Conservation (phyloP, 30 jellyfish, hydroid and myxozoan species). For the Haliclystus octoradiatus region DNA sequence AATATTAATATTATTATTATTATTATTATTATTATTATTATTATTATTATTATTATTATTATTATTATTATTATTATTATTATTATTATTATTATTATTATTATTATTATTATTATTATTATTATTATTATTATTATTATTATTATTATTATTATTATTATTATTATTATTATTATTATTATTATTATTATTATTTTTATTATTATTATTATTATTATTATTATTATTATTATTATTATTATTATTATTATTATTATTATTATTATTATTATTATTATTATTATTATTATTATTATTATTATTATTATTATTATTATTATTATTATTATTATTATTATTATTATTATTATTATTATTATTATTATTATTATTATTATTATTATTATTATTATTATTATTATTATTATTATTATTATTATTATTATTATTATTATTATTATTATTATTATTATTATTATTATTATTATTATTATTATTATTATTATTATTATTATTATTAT, state of each 20-base stretch:
- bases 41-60: constrained; percentile 1
- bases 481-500: not conserved
- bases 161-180: constrained; percentile 7
- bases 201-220: constrained; percentile 14
- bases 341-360: constrained; percentile 2
- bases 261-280: not conserved
- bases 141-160: constrained; percentile 4
- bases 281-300: not conserved
- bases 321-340: constrained; percentile 8
- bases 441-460: not conserved
- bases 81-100: constrained; percentile 7
- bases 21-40: constrained; percentile 6
- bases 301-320: constrained; percentile 6
- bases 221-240: constrained; percentile 9
- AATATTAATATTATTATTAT: constrained; percentile 2
- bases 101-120: not conserved
- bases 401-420: constrained; percentile 5
- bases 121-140: constrained; percentile 5
- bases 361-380: constrained; percentile 11
- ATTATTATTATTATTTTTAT: constrained; percentile 1
- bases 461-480: constrained; percentile 2
- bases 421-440: not conserved
- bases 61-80: not conserved
- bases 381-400: constrained; percentile 12
- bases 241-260: constrained; percentile 3